Base-by-base conservation (phyloP, 2,113 vertebrate species). In the Eptesicus fuscus region DNA sequence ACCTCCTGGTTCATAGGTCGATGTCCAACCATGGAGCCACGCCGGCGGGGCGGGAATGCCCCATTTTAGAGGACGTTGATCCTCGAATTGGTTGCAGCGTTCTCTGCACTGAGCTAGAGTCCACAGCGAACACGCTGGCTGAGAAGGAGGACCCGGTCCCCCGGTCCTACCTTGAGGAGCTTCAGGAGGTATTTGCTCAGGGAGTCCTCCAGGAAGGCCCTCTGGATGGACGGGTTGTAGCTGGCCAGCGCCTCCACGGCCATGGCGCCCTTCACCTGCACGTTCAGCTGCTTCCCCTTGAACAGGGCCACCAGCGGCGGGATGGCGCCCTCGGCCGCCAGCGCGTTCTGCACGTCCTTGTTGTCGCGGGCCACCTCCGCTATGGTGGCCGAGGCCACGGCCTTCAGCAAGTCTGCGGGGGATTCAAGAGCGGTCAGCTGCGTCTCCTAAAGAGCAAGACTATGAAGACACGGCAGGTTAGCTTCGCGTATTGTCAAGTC, bases 221-320 rank as follows among this genome's bases (percentile, higher is more conserved):
- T 97, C 96, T 99, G 98, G 74, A 98, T 97, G 8, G 13, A 30
- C n/a, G 97, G 63, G 89, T 99, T 99, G 53, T 93, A 56, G 67
- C 97, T 97, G 3, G 97, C 97, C 90, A 99, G 94, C 11, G 98
- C 96, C 78, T 99, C 98, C 35, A 99, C 96, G 13, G 98, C 98
- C 95, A 94, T 96, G 12, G 98, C 98, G 2, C 98, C 98, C 95
- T 98, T 98, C 90, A 98, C 90, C 88, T 98, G 98, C 20, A 97
- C 97, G 30, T 94, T 93, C 2, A 98, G 95, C 30, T 98, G 98
- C 69, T 98, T 98, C 77, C 96, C 94, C 76, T 95, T 96, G 71
- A 99, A 97, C 53, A 99, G 96, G 22, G 92, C 96, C 32, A 98
- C 97, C 87, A 99, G 96, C 23, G 97, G 96, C 23, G 67, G 67